Base-by-base conservation (phyloP, 2,797 vertebrate genomes). In the Acanthiza pusilla region DNA sequence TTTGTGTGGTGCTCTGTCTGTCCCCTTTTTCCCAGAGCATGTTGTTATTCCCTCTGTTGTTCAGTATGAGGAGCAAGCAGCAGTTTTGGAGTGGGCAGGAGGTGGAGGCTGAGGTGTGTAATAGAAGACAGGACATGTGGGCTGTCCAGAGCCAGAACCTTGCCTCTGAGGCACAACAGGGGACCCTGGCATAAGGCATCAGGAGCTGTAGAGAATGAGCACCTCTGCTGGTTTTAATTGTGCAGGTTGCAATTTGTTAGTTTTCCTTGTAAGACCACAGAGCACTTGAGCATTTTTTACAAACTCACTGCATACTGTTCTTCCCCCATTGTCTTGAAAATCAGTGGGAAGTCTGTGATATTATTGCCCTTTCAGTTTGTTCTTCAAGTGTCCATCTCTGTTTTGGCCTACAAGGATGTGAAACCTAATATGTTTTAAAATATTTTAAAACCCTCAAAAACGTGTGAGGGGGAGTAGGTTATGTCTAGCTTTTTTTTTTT, bases 1-100 rank as follows among this genome's bases (percentile, higher is more conserved):
- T 6, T 58, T 1, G 0, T 18, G 26, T 38, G 16, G 18, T 50
- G 19, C 27, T 74, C 22, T 61, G 14, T 9, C 14, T 51, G 29
- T 23, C 27, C 6, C 7, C 10, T 21, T 48, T 13, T 26, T 7
- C 14, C 22, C 0, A 1, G 11, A 48, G 27, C 5, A 40, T 2
- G 1, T 5, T 40, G 5, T 30, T 62, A 18, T 27, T 72, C 5
- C 2, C 17, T 42, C 14, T 58, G 32, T n/a, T 4, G 8, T 48
- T 51, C 7, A 5, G 30, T 10, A 16, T n/a, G 36, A 70, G 55
- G 8, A 34, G 22, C 3, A 13, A 21, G 36, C 5, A 11, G 53
- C 32, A 38, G 25, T 3, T 2, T 22, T 22, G n/a, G 20, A 9
- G 6, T 4, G 13, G 22, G 19, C 3, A 7, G 51, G 18, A 54